Base-by-base conservation (phyloP, 2,888 invertebrate species). In the Epicampocera succincta region DNA sequence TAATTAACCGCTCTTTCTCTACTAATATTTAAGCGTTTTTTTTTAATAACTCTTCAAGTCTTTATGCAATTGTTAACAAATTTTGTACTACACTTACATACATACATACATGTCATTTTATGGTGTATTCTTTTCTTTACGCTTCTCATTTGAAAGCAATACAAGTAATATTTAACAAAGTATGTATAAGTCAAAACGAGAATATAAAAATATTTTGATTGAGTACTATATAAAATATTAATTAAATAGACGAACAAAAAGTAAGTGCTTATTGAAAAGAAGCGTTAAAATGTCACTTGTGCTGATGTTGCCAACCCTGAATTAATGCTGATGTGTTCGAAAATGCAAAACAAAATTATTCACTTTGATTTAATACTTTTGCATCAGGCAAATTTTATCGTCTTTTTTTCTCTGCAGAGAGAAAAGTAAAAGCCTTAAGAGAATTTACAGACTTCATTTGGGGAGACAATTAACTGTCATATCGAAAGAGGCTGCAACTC, bases 1-100 rank as follows among this genome's bases (percentile, higher is more conserved):
- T 85, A 84, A 84, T 84, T 83, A 85, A 84, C 76, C 66, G 44
- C 38, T 15, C 17, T 38, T 33, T 69, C 71, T 74, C 56, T 77
- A 82, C 60, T 73, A 72, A 78, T 71, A 44, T 48, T 71, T 78
- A 78, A 82, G 82, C 54, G 42, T 74, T 66, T 71, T 42, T 46
- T 33, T 61, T 65, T 78, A n/a, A 54, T 33, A 77, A 65, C 40
- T 72, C 60, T 78, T 65, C 44, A 38, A 72, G 17, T 21, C 44
- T 68, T 61, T 61, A 54, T 21, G 54, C 19, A 44, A 61, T 44
- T 44, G 33, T 33, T 17, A 52, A 72, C 9, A 50, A 54, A 15
- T 29, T 44, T 25, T 15, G n/a, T 60, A 33, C 33, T 8, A 33
- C 33, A 33, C 33, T 33, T 33, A 9, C 33, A 33, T 33, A n/a